phyloP scores from a whole-genome alignment of 2,113 vertebrate genomes.

The Danio rerio region GRCz12tu NC_133200.1:8309501-8310000 shows the following conservation, averaged over 20 bases:
- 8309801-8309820: too few relatives aligned
- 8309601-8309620: neutral
- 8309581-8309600: slow-evolving; percentile 28
- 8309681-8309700: neutral
- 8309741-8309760: neutral
- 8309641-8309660: neutral
- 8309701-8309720: neutral
- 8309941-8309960: too few relatives aligned
- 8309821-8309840: too few relatives aligned
- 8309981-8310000: too few relatives aligned
- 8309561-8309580: slow-evolving; percentile 25
- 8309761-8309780: neutral
- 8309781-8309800: slow-evolving; percentile 2
- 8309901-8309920: too few relatives aligned
- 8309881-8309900: too few relatives aligned
- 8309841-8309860: too few relatives aligned
- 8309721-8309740: neutral
- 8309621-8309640: slow-evolving; percentile 14
- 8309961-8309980: too few relatives aligned
- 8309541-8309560: slow-evolving; percentile 24
- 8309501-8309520: slow-evolving; percentile 10
- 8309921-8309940: too few relatives aligned
- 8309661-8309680: neutral
- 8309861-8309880: too few relatives aligned
- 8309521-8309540: slow-evolving; percentile 29